Conservation (phyloP, 2,113 vertebrate genomes). For the Lota lota region DNA sequence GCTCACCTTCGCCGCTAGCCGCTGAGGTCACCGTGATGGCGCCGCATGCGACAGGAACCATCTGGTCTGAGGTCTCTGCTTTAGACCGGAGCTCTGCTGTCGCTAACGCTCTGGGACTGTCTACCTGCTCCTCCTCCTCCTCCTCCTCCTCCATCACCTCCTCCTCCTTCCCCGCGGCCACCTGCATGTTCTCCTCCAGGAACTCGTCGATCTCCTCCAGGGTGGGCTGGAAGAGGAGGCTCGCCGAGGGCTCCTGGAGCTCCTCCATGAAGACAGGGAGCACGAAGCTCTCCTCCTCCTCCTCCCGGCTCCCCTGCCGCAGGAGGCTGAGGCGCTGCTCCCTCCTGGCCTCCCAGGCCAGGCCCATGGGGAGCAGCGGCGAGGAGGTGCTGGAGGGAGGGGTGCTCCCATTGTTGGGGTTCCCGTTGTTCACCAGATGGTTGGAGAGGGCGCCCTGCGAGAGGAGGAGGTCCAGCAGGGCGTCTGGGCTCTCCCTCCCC, state of each 20-base stretch:
- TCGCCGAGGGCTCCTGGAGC: conserved; percentile 79
- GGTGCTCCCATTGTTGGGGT: conserved; percentile 16
- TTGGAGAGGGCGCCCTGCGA: conserved; percentile 83
- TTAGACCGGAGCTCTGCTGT: conserved; percentile 59
- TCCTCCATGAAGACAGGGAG: conserved; percentile 84
- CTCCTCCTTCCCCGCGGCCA: conserved; percentile 75
- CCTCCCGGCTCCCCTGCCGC: conserved; percentile 78
- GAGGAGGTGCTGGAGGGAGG: conserved; percentile 56
- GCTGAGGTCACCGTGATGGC: conserved; percentile 23
- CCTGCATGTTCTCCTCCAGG: conserved; percentile 94
- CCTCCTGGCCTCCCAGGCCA: conserved; percentile 83
- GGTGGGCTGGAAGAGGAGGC: conserved; percentile 89
- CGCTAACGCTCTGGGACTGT: conserved; percentile 67
- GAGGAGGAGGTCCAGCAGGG: conserved; percentile 88
- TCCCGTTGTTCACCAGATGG: conserved; percentile 62
- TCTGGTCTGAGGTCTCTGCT: conserved; percentile 75
- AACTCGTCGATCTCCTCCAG: conserved; percentile 99
- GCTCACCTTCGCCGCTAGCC: conserved; percentile 47
- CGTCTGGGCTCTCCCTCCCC: conserved; percentile 84
- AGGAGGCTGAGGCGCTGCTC: conserved; percentile 57
- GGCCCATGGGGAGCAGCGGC: conserved; percentile 62
- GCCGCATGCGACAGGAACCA: conserved; percentile 60
- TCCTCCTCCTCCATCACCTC: conserved; percentile 54
- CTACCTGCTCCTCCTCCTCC: conserved; percentile 67
- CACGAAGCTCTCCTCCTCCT: conserved; percentile 86